Percentiles rank a stretch among this genome's conserved stretches.
Conservation (phyloP, 2,888 invertebrate genomes). For the Volucella inflata region DNA sequence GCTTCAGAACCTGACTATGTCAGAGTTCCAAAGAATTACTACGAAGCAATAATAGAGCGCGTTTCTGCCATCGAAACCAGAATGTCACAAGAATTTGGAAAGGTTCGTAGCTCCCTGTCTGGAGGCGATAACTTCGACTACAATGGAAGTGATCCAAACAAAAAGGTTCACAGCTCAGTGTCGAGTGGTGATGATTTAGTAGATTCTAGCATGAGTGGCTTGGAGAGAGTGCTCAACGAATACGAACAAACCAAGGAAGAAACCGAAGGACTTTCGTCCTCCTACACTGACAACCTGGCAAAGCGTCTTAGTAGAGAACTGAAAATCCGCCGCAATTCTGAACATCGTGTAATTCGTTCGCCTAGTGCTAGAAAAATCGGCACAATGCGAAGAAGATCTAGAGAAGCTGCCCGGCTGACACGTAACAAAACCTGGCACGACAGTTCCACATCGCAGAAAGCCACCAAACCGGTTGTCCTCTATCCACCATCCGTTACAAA, state of each 20-base stretch:
- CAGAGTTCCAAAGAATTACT: constrained; percentile 89
- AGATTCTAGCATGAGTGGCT: constrained; percentile 81
- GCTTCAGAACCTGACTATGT: constrained; percentile 87
- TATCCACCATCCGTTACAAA: constrained; percentile 43
- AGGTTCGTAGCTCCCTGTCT: constrained; percentile 75
- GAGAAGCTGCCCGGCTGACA: constrained; percentile 85
- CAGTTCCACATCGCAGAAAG: constrained; percentile 67
- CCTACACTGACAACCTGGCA: constrained; percentile 88
- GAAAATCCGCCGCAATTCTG: constrained; percentile 89
- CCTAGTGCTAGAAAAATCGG: constrained; percentile 93
- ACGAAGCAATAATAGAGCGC: constrained; percentile 90
- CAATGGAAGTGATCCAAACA: constrained; percentile 84
- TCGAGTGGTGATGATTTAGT: constrained; percentile 15
- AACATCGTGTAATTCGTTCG: constrained; percentile 89
- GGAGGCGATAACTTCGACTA: constrained; percentile 52
- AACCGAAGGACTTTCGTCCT: constrained; percentile 83
- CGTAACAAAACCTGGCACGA: constrained; percentile 89
- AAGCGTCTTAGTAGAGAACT: constrained; percentile 89
- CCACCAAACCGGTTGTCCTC: constrained; percentile 27
- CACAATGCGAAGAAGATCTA: constrained; percentile 88
- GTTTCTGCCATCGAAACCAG: constrained; percentile 89
- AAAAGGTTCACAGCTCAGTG: constrained; percentile 75
- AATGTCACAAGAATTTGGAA: constrained; percentile 88
- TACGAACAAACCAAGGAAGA: constrained; percentile 90
- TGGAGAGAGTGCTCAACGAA: constrained; percentile 88